Base-by-base conservation (phyloP, 2,888 invertebrate genomes). In the Synergus itoensis region DNA sequence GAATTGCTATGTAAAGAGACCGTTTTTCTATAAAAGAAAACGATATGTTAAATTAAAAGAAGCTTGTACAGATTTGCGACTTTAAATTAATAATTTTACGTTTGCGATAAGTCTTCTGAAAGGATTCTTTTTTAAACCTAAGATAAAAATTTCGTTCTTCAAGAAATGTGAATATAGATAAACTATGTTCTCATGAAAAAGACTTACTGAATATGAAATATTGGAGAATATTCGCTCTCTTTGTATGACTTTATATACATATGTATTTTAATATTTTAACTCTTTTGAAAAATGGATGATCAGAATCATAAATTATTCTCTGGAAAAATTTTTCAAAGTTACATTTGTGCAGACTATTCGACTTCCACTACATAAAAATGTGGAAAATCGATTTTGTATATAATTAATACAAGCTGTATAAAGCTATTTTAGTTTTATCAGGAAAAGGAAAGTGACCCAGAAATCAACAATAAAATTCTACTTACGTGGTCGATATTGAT, bases 401-500 rank as follows among this genome's bases (percentile, higher is more conserved):
- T 9, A 48, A n/a, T 64, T 77, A 45, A 76, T 64, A 40, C 28
- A 78, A 76, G 43, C 12, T 53, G 21, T 73, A 53, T 73, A 73
- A 53, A 73, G 48, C 62, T 60, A 62, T 76, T 76, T 76, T 62
- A 62, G 21, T 41, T 63, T 75, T 76, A 63, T 21, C 53, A 76
- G 21, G 63, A 43, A 63, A 76, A 76, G 21, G 76, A 76, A 62
- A 60, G 63, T 62, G 62, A 76, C 60, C 73, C 84, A 86, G 84
- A 45, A 76, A 80, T 80, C 41, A 62, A 82, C 79, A 63, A 79
- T 77, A 78, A 79, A 83, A 43, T 64, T 63, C 78, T 86, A 95
- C 96, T 96, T 92, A 98, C 98, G 93, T 98, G 97, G 90, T 97
- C 97, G 80, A 98, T 98, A 93, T 97, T 98, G 92, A 98, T 98